Evolutionary conservation across 2,797 vertebrate genomes (phyloP).

Genomic region (Hephaestus fuliginosus): DNA sequence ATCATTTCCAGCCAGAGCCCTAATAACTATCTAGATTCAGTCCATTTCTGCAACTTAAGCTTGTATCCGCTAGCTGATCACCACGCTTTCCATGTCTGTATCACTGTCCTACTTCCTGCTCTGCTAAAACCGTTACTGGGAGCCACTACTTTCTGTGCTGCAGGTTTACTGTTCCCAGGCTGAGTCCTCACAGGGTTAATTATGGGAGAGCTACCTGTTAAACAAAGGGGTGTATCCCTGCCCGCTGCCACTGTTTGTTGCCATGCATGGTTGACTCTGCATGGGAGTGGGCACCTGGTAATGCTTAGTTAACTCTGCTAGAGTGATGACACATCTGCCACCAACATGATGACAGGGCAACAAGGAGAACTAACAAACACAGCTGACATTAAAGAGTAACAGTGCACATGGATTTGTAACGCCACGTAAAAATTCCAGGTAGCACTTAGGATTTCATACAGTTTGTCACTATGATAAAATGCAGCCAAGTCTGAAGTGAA

Average conservation of each 20-base stretch:
- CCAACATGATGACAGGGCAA: conserved; percentile 51
- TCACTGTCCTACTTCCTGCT: neutral
- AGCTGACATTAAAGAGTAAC: neutral
- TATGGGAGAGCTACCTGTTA: conserved; percentile 55
- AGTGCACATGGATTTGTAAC: neutral
- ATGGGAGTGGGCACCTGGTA: conserved; percentile 62
- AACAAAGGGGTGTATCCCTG: conserved; percentile 52
- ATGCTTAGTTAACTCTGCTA: conserved; percentile 48
- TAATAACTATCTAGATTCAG: conserved; percentile 43
- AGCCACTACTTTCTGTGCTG: conserved; percentile 14
- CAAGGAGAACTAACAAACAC: conserved; percentile 35
- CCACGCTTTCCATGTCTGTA: conserved; percentile 30
- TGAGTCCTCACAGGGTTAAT: conserved; percentile 41
- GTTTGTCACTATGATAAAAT: conserved; percentile 8
- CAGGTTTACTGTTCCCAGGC: conserved; percentile 36
- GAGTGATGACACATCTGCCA: conserved; percentile 44
- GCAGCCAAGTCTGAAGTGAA: neutral
- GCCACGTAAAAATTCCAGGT: neutral
- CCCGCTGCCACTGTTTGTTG: conserved; percentile 31
- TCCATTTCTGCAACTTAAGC: conserved; percentile 22
- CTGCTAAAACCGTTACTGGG: conserved; percentile 23
- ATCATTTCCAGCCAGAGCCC: conserved; percentile 46
- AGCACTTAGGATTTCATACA: neutral
- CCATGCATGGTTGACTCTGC: conserved; percentile 32
- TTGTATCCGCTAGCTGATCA: conserved; percentile 46